Base-by-base conservation (phyloP, 2,888 invertebrate species). In the Elgonia sp. region DNA sequence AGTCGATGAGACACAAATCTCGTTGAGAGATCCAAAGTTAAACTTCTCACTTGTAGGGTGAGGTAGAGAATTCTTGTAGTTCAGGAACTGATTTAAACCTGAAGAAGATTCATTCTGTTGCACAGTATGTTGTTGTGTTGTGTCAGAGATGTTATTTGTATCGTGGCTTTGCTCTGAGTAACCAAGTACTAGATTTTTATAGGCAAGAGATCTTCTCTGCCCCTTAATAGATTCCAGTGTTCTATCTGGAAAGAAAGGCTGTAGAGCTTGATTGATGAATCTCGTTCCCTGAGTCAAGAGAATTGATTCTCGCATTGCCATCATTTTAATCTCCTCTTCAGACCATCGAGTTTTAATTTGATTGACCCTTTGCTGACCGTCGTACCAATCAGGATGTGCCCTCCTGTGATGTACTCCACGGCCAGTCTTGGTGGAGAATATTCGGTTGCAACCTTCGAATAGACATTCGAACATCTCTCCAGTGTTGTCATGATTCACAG, bases 251-350 rank as follows among this genome's bases (percentile, higher is more conserved):
- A 87, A 87, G 18, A 14, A 62, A 2, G 21, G 55, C 5, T 12
- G 9, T 14, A 87, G 65, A 14, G 80, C 76, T 16, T 81, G 72
- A 42, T 89, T 89, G 7, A 89, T 62, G 29, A 79, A 81, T n/a
- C 53, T 53, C 0, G 10, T 62, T 7, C 81, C 79, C 14, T 39
- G 21, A 0, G 37, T 16, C 0, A 70, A 60, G 0, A 86, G 57
- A 5, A 18, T 1, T 6, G 79, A 55, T 40, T 85, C 84, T 21
- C 21, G 55, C n/a, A 21, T 37, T 0, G 84, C 84, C 37, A 85
- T 14, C 21, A 85, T 29, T 1, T 14, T 14, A 1, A 46, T 18
- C 18, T 85, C 79, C 50, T 85, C 84, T 0, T 63, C 65, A 8
- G 62, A 60, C 79, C 84, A 85, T 42, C 69, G 3, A 1, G 8